Conservation (phyloP, 2,113 vertebrate genomes). For the Cryptotis parvus region DNA sequence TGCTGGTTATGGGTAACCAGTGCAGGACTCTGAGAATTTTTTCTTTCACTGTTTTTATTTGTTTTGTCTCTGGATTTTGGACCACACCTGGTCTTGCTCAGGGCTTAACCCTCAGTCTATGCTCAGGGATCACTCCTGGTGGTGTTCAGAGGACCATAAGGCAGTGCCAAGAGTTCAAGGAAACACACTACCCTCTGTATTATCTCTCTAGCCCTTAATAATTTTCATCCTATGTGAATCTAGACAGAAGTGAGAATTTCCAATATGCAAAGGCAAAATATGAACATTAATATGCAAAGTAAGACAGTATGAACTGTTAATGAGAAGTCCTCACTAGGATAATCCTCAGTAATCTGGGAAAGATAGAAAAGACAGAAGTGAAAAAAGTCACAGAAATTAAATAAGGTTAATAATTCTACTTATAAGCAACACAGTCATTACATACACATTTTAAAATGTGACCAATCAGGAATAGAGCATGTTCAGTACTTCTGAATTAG, state of each 20-base stretch:
- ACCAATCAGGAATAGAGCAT: not conserved
- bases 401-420: slow-evolving; percentile 34
- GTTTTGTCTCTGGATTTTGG: no score
- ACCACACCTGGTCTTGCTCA: no score
- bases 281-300: not conserved
- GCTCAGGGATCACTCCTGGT: no score
- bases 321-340: not conserved
- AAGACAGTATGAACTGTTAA: slow-evolving; percentile 16
- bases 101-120: no score
- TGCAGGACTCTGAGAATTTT: no score
- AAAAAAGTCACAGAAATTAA: slow-evolving; percentile 32
- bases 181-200: no score
- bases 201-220: not conserved
- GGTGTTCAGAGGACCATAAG: no score
- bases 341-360: not conserved
- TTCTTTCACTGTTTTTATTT: no score
- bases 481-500: no score
- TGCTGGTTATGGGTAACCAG: not conserved
- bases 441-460: not conserved
- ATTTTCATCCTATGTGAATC: slow-evolving; percentile 24
- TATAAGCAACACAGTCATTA: not conserved
- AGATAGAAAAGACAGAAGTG: slow-evolving; percentile 22
- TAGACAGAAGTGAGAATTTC: not conserved
- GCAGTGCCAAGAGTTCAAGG: no score
- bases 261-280: not conserved